A percentile compares a stretch with the other conserved stretches of the same genome.
Evolutionary conservation across 37 sponge, comb jelly and placozoan genomes (phyloP).

Genomic region (Cliona cf. orientalis): DNA sequence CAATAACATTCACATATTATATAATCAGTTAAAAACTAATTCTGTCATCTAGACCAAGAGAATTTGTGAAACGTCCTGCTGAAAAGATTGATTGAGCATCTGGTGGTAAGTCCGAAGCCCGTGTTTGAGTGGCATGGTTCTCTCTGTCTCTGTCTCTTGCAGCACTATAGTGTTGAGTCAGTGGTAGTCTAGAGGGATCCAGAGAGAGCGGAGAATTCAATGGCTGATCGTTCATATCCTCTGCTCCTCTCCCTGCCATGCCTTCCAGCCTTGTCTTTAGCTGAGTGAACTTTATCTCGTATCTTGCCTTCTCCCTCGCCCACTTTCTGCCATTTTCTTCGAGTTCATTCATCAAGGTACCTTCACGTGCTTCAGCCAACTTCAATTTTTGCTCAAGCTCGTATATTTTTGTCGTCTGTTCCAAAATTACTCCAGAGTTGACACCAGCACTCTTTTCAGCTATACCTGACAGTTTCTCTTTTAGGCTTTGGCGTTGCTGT

Average conservation of each 20-base stretch:
- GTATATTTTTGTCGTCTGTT: no score
- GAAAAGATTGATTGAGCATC: no score
- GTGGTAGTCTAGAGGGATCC: background rate
- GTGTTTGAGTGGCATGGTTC: no score
- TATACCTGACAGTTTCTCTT: background rate
- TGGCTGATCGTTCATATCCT: background rate
- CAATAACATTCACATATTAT: no score
- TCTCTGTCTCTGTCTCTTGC: no score
- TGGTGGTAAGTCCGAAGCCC: no score
- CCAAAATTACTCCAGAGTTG: no score
- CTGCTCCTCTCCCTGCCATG: background rate
- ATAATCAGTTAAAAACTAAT: no score
- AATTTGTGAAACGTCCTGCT: no score
- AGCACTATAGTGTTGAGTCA: background rate
- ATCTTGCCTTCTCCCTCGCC: constrained; percentile 17
- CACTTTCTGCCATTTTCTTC: constrained; percentile 18
- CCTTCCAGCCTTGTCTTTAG: background rate
- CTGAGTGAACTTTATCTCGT: constrained; percentile 28
- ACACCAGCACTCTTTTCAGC: background rate
- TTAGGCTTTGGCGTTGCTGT: background rate
- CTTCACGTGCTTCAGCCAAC: constrained; percentile 14
- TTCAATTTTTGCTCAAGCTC: constrained; percentile 10
- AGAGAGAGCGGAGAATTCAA: background rate
- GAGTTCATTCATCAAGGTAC: constrained; percentile 5
- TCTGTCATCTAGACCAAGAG: no score